A percentile compares a stretch with the other conserved stretches of the same genome.
Conservation (phyloP, 2,888 invertebrate species). For the Perizoma affinitatum region DNA sequence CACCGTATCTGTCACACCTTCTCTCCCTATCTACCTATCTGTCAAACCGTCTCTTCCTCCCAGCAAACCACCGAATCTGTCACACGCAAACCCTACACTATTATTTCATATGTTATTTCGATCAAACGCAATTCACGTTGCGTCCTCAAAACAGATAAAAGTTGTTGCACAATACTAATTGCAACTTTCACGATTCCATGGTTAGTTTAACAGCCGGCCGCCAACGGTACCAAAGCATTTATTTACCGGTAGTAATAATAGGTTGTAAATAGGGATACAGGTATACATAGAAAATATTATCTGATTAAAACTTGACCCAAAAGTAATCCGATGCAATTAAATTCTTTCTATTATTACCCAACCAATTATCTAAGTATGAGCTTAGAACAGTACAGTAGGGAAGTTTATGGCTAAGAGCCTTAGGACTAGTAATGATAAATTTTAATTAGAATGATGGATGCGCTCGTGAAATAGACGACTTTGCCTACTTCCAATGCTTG, state of each 20-base stretch:
- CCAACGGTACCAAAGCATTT: constrained; percentile 25
- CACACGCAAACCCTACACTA: constrained; percentile 54
- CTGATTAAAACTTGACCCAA: not conserved
- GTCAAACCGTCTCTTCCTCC: constrained; percentile 44
- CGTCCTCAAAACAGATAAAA: constrained; percentile 46
- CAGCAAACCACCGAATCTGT: constrained; percentile 47
- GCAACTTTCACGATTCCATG: constrained; percentile 50
- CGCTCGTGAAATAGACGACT: constrained; percentile 54
- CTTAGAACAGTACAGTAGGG: constrained; percentile 10
- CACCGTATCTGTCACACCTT: constrained; percentile 55
- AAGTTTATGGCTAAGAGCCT: constrained; percentile 37
- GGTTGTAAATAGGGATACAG: constrained; percentile 5
- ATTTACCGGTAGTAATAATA: constrained; percentile 36
- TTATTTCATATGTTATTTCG: constrained; percentile 35
- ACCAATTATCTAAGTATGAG: too few species aligned
- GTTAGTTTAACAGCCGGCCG: constrained; percentile 41
- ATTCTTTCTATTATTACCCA: too few species aligned
- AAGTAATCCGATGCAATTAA: too few species aligned
- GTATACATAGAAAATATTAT: not conserved
- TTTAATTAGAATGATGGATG: constrained; percentile 60
- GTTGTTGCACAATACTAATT: constrained; percentile 49
- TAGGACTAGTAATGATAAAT: constrained; percentile 51
- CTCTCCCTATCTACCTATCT: too few species aligned
- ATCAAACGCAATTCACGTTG: constrained; percentile 49
- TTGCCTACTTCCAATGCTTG: constrained; percentile 51